phyloP scores from a whole-genome alignment of 2,797 vertebrate genomes.

The Graptemys geographica region DNA sequence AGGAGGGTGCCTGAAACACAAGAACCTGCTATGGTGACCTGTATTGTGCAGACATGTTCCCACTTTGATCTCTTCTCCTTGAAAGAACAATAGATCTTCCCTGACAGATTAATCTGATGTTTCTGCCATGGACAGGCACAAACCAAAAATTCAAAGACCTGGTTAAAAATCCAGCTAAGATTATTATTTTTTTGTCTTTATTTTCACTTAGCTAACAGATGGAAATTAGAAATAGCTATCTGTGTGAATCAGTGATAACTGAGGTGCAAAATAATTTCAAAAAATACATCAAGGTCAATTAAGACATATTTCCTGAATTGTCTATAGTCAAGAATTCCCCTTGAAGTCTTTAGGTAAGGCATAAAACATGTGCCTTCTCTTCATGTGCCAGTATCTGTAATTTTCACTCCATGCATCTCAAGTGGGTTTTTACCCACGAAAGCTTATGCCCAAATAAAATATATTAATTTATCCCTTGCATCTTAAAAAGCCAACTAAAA shows the following conservation, averaged over 20 bases:
- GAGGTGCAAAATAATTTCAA: slow-evolving; percentile 46
- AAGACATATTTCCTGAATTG: slow-evolving; percentile 50
- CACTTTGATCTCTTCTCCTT: slow-evolving; percentile 64
- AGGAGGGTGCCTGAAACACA: slow-evolving; percentile 41
- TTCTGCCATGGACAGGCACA: neutral
- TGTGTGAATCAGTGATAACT: slow-evolving; percentile 54
- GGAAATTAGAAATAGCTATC: slow-evolving; percentile 70
- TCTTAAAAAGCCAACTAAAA: slow-evolving; percentile 70
- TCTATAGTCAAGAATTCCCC: slow-evolving; percentile 23
- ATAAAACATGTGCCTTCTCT: neutral
- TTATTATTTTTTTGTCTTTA: neutral
- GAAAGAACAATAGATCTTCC: slow-evolving; percentile 2
- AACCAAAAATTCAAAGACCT: slow-evolving; percentile 36
- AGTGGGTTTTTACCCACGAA: too few relatives aligned
- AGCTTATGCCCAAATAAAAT: too few relatives aligned
- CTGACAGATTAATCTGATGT: neutral
- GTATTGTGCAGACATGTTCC: slow-evolving; percentile 24
- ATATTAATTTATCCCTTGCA: slow-evolving; percentile 41
- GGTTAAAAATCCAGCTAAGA: slow-evolving; percentile 23
- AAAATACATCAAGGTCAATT: slow-evolving; percentile 52
- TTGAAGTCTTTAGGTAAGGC: slow-evolving; percentile 51
- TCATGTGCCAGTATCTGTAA: too few relatives aligned
- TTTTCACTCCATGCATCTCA: too few relatives aligned
- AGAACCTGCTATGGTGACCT: slow-evolving; percentile 46
- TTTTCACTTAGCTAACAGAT: slow-evolving; percentile 49